A percentile compares a stretch with the other conserved stretches of the same genome.
phyloP scores from a whole-genome alignment of 2,797 vertebrate genomes.

The Sebastolobus alascanus region DNA sequence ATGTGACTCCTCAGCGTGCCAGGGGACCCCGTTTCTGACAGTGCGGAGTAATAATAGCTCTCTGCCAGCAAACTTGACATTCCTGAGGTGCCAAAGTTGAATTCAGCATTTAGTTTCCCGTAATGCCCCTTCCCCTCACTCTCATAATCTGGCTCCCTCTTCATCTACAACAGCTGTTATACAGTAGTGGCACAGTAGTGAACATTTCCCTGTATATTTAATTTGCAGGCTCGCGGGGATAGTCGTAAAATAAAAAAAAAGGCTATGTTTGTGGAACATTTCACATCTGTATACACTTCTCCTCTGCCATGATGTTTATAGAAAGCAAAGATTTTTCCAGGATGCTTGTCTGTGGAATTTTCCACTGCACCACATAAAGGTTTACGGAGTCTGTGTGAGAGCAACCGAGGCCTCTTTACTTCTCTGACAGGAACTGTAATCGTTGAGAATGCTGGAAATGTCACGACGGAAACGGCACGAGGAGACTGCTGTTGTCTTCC shows the following conservation, averaged over 20 bases:
- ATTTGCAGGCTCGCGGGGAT: neutral
- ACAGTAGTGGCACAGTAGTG: neutral
- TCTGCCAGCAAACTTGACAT: slow-evolving; percentile 37
- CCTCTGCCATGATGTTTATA: neutral
- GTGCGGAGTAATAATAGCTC: slow-evolving; percentile 69
- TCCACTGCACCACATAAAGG: slow-evolving; percentile 26
- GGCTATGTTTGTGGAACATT: slow-evolving; percentile 10
- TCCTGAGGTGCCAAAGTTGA: slow-evolving; percentile 31
- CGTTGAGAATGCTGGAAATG: slow-evolving; percentile 14
- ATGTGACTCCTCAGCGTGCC: slow-evolving; percentile 65
- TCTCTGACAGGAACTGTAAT: slow-evolving; percentile 4
- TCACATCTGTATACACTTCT: slow-evolving; percentile 2
- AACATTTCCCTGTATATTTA: neutral
- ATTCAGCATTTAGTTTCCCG: slow-evolving; percentile 48
- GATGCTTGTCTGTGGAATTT: slow-evolving; percentile 40
- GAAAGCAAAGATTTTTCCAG: neutral
- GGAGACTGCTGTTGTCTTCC: slow-evolving; percentile 11
- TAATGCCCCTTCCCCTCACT: slow-evolving; percentile 7
- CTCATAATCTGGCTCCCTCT: neutral
- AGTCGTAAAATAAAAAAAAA: slow-evolving; percentile 2
- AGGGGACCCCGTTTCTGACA: slow-evolving; percentile 43
- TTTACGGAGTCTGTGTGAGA: slow-evolving; percentile 13
- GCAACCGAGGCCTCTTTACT: neutral
- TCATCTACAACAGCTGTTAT: slow-evolving; percentile 3
- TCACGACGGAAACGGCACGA: neutral